Evolutionary conservation across 2,888 invertebrate genomes (phyloP).

Genomic region (Tuberolachnus salignus): DNA sequence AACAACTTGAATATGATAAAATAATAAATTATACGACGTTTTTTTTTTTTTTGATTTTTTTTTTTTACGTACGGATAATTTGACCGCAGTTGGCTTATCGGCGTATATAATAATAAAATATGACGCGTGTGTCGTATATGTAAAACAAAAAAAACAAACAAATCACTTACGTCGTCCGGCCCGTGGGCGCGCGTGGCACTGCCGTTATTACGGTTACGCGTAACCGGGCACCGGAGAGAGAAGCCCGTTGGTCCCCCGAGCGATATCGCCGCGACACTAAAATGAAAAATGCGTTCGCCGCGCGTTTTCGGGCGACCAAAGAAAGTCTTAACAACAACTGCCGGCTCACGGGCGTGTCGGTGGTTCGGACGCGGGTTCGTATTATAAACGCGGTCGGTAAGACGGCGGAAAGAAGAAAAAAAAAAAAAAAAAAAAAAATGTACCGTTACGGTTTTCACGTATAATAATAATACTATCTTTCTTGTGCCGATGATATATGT

Average conservation of each 20-base stretch:
- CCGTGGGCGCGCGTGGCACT: not conserved
- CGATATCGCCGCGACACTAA: constrained; percentile 15
- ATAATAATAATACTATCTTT: not conserved
- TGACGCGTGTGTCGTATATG: too few species aligned
- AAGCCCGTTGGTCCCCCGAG: not conserved
- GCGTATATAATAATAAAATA: too few species aligned
- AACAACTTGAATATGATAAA: too few species aligned
- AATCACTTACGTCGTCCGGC: not conserved
- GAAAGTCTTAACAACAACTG: constrained; percentile 29
- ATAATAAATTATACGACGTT: too few species aligned
- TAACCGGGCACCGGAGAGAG: not conserved
- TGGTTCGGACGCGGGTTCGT: not conserved
- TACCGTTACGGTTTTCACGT: constrained; percentile 42
- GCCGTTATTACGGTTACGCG: too few species aligned
- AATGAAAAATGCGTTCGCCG: not conserved
- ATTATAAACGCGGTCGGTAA: not conserved
- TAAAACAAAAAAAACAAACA: not conserved
- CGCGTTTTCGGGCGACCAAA: not conserved
- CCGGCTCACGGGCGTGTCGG: not conserved
- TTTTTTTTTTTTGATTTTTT: too few species aligned
- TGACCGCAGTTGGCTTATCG: too few species aligned
- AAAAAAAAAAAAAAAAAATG: not conserved
- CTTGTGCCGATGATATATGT: constrained; percentile 39
- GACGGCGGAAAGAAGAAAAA: too few species aligned
- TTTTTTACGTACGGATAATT: too few species aligned